Conservation (phyloP, 1,140 invertebrate genomes). For the Drosophila fuyamai region DNA sequence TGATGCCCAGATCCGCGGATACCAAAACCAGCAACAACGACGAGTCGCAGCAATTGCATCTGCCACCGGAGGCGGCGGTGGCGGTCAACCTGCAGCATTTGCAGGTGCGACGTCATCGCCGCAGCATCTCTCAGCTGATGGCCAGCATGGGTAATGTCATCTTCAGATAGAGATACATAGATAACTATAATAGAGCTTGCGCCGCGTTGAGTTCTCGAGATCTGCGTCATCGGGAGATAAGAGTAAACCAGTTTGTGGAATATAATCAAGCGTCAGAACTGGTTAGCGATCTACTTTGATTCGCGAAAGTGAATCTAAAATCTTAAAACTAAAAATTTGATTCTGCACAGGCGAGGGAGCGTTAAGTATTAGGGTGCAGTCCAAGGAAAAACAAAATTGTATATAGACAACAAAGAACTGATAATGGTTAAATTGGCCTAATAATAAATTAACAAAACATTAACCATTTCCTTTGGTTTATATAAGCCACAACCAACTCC, state of each 20-base stretch:
- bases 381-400: neutral
- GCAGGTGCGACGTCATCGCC: constrained; percentile 76
- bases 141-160: constrained; percentile 77
- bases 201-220: constrained; percentile 11
- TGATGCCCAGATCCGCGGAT: constrained; percentile 13
- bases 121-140: constrained; percentile 84
- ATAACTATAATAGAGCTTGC: constrained; percentile 28
- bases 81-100: constrained; percentile 33
- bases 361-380: neutral
- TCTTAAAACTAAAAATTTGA: constrained; percentile 11
- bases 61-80: constrained; percentile 11
- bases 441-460: constrained; percentile 24
- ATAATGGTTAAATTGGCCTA: constrained; percentile 15
- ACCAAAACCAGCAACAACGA: neutral
- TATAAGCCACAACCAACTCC: constrained; percentile 15
- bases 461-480: constrained; percentile 27
- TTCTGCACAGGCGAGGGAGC: neutral
- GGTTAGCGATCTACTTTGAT: constrained; percentile 40
- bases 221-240: constrained; percentile 41
- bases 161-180: constrained; percentile 30
- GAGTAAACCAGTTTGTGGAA: constrained; percentile 55
- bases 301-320: constrained; percentile 55
- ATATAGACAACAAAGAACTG: constrained; percentile 16
- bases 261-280: constrained; percentile 33
- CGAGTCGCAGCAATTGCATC: constrained; percentile 42